These are phyloP conservation scores for Watsonalla binaria DNA, from an alignment of 2,888 invertebrate genomes.

Conservation along the genomic window DNA sequence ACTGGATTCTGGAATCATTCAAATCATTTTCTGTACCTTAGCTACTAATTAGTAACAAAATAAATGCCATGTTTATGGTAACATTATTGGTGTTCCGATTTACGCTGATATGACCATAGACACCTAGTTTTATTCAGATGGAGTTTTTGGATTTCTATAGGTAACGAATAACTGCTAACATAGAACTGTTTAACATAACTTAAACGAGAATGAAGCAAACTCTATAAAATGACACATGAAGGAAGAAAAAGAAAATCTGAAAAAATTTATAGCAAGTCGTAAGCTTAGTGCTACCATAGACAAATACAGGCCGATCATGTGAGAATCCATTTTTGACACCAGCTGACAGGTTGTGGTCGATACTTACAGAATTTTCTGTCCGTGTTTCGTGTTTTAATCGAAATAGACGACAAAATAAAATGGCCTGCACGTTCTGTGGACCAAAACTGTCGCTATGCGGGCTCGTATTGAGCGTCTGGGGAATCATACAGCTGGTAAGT, in stretches of 20 bases:
- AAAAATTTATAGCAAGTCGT: constrained; percentile 4
- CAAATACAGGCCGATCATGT: constrained; percentile 59
- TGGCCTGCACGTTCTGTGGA: constrained; percentile 85
- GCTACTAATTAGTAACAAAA: too few species aligned
- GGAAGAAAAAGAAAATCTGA: background rate
- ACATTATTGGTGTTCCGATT: background rate
- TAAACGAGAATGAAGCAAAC: too few species aligned
- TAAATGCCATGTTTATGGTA: background rate
- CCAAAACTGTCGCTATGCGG: constrained; percentile 96
- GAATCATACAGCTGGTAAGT: constrained; percentile 95
- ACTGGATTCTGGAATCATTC: too few species aligned
- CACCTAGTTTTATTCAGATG: background rate
- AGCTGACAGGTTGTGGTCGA: constrained; percentile 69
- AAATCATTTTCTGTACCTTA: too few species aligned
- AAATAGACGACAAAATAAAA: constrained; percentile 54
- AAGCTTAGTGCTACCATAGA: constrained; percentile 43
- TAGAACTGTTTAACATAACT: too few species aligned
- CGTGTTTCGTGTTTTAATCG: constrained; percentile 26
- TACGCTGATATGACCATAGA: background rate
- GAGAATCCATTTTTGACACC: constrained; percentile 68
- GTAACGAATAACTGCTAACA: too few species aligned
- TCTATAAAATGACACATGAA: too few species aligned
- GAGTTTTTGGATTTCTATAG: too few species aligned
- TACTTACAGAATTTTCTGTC: constrained; percentile 43
- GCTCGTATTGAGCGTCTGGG: constrained; percentile 94